Base-by-base conservation (phyloP, 1,140 invertebrate genomes). In the Heterodera carotae region DNA sequence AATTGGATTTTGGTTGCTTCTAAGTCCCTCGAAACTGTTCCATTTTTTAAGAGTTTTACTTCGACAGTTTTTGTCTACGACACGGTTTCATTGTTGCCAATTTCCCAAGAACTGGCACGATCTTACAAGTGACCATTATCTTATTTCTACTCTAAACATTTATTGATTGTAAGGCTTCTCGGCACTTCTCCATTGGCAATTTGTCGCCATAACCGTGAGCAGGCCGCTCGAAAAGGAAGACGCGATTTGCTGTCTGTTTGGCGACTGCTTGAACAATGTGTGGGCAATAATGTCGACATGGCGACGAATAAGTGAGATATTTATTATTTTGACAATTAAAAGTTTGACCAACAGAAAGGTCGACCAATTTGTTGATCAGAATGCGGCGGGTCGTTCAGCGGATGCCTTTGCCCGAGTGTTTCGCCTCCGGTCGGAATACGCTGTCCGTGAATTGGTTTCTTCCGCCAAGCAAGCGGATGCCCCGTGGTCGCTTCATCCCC, bases 201-300 rank as follows among this genome's bases (percentile, higher is more conserved):
- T 31, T 78, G 77, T 78, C 72, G 77, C 27, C 75, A 78, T 39
- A 78, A 78, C 34, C 60, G 67, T 29, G 76, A 78, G 56, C 76
- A 77, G 53, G 77, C 69, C 29, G n/a, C 60, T 7, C 48, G 67
- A 34, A 69, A 43, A 27, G 43, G 36, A 7, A 67, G 59, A 27
- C 60, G 60, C 34, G 77, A 78, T 78, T 70, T 78, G 10, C 22
- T 78, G 59, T 39, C 39, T 12, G n/a, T 79, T n/a, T 78, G 77
- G 77, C 36, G 69, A 78, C 60, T 78, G 33, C 75, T 78, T 2
- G 77, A 78, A 31, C 77, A 78, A 48, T 78, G 76, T 2, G 70
- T 76, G 71, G n/a, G 29, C 60, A 69, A 29, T 29, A 18, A 10
- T 31, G 29, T 12, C 29, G 25, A 27, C 29, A 66, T 10, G 25